Conservation (phyloP, 2,888 invertebrate genomes). For the Cephonodes hylas region DNA sequence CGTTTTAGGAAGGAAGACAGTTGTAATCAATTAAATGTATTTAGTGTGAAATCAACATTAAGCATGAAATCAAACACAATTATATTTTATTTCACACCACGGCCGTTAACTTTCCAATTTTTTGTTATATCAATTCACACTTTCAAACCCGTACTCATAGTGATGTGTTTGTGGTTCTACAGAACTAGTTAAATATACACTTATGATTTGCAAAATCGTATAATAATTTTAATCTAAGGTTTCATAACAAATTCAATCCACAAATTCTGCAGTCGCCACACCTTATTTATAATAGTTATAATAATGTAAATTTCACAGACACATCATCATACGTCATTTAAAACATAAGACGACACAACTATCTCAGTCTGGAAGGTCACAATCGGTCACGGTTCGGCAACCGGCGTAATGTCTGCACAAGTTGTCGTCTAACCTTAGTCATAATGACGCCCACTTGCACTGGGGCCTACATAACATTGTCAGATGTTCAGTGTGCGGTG, state of each 20-base stretch:
- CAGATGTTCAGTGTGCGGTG: neutral
- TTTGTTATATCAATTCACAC: neutral
- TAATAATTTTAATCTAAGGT: too few species aligned
- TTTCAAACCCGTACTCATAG: neutral
- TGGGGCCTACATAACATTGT: neutral
- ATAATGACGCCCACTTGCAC: neutral
- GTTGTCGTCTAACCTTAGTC: neutral
- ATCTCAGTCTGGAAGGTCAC: neutral
- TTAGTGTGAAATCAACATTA: slow-evolving; percentile 3
- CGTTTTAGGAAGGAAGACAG: slow-evolving; percentile 8
- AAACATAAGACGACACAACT: neutral
- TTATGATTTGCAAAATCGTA: too few species aligned
- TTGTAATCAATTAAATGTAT: neutral
- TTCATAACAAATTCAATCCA: too few species aligned
- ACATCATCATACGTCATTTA: neutral
- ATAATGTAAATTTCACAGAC: neutral
- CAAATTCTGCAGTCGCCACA: too few species aligned
- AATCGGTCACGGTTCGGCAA: neutral
- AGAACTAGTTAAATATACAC: too few species aligned
- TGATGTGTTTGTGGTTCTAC: neutral
- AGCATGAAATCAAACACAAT: slow-evolving; percentile 5
- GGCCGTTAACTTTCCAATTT: slow-evolving; percentile 2
- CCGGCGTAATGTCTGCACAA: neutral
- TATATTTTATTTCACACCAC: slow-evolving; percentile 2
- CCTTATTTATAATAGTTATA: too few species aligned